These are phyloP conservation scores for Talpa occidentalis DNA, from an alignment of 2,113 vertebrate species.

Conservation along the genomic window DNA sequence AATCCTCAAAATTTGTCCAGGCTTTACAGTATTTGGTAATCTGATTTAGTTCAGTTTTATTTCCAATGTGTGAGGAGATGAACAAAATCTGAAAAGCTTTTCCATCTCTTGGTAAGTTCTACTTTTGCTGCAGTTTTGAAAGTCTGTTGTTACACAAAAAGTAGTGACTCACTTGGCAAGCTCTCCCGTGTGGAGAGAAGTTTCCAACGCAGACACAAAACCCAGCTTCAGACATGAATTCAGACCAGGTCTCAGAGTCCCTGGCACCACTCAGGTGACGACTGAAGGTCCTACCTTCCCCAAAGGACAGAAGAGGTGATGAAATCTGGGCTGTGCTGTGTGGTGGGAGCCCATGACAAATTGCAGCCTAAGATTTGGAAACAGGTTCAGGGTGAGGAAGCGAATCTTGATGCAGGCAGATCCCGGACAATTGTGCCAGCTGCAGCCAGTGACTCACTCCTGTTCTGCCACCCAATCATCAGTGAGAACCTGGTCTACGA, in stretches of 20 bases:
- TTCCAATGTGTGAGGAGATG: neutral
- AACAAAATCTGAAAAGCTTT: neutral
- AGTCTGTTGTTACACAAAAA: slow-evolving; percentile 17
- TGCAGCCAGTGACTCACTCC: slow-evolving; percentile 43
- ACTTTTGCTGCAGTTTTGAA: neutral
- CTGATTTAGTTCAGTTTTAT: slow-evolving; percentile 12
- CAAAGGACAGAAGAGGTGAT: slow-evolving; percentile 71
- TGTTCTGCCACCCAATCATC: neutral
- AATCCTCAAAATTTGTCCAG: neutral
- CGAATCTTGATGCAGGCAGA: slow-evolving; percentile 34
- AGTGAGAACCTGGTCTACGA: neutral
- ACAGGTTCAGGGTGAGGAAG: slow-evolving; percentile 72
- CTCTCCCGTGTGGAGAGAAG: neutral
- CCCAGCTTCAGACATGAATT: slow-evolving; percentile 54
- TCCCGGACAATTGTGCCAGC: neutral
- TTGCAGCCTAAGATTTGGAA: slow-evolving; percentile 71
- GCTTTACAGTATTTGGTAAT: neutral
- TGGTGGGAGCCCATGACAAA: slow-evolving; percentile 76
- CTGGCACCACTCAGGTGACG: slow-evolving; percentile 73
- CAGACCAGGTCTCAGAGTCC: slow-evolving; percentile 37
- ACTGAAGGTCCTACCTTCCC: slow-evolving; percentile 74
- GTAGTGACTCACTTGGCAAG: slow-evolving; percentile 68
- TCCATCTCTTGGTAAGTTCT: neutral
- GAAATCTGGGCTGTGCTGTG: slow-evolving; percentile 78
- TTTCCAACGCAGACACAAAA: slow-evolving; percentile 71